Evolutionary conservation across 2,797 vertebrate genomes (phyloP).

Genomic region (Xenentodon cancila): DNA sequence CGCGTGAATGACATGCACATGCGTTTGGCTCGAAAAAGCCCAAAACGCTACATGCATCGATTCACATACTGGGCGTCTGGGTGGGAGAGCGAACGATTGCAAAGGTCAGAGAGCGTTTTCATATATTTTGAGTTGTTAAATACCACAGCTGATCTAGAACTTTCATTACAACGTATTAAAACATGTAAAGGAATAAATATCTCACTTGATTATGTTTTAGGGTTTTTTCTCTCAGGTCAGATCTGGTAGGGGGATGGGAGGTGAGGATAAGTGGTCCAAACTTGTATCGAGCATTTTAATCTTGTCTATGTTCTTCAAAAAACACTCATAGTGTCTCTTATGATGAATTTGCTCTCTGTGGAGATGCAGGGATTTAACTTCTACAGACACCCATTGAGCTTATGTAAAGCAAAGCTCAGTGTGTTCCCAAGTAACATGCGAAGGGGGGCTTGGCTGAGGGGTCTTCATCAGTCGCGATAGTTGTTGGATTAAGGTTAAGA

Average conservation of each 20-base stretch:
- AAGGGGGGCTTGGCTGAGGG: not conserved
- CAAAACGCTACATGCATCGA: conserved; percentile 1
- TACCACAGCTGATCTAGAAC: too few relatives aligned
- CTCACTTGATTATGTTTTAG: conserved; percentile 1
- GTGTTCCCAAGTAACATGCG: not conserved
- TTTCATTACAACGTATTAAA: not conserved
- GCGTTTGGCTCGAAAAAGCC: conserved; percentile 2
- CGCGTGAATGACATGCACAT: conserved; percentile 24
- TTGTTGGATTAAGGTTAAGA: conserved; percentile 15
- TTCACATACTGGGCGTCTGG: not conserved
- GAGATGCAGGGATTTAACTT: too few relatives aligned
- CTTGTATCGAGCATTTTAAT: too few relatives aligned
- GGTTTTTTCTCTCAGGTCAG: conserved; percentile 12
- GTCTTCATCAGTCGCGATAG: not conserved
- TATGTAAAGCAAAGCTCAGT: too few relatives aligned
- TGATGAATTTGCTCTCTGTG: too few relatives aligned
- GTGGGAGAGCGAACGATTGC: conserved; percentile 2
- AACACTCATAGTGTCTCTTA: too few relatives aligned
- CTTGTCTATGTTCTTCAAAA: too few relatives aligned
- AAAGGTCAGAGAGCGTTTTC: not conserved
- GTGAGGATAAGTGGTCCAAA: not conserved
- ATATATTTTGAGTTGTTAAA: too few relatives aligned
- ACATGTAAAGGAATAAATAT: not conserved
- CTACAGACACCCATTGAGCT: too few relatives aligned
- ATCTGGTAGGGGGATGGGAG: conserved; percentile 7